Evolutionary conservation across 2,888 invertebrate genomes (phyloP).

Genomic region (Belgica antarctica): DNA sequence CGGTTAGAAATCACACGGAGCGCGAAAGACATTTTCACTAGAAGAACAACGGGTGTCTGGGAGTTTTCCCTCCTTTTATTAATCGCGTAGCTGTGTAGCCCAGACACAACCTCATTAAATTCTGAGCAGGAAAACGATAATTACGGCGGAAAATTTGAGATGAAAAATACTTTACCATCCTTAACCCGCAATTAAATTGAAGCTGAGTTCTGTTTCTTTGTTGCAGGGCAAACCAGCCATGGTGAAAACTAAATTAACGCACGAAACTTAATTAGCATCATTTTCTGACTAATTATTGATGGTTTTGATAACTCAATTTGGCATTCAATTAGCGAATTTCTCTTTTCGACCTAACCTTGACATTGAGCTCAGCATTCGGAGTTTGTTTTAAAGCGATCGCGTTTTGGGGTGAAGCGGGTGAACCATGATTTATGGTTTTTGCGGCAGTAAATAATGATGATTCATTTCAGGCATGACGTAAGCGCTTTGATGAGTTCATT

Average conservation of each 20-base stretch:
- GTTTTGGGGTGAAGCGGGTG: not conserved
- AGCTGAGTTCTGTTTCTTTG: not conserved
- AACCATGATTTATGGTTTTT: constrained; percentile 16
- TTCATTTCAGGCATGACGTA: not conserved
- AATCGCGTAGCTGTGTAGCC: not conserved
- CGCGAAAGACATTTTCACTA: not conserved
- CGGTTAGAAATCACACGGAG: not conserved
- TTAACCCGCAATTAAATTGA: not conserved
- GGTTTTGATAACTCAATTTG: constrained; percentile 28
- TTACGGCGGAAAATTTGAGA: not conserved
- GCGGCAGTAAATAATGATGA: not conserved
- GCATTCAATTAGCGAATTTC: constrained; percentile 23
- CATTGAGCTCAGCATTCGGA: not conserved
- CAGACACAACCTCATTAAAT: not conserved
- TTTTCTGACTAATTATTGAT: constrained; percentile 33
- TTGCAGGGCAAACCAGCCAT: no score
- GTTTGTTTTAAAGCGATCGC: not conserved
- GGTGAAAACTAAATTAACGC: constrained; percentile 38
- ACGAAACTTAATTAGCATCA: constrained; percentile 3
- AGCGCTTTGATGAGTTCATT: not conserved
- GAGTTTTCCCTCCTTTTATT: not conserved
- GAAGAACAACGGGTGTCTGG: no score
- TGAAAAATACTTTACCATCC: not conserved
- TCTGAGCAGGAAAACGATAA: not conserved
- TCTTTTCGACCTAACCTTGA: not conserved